Percentiles rank a stretch among this genome's conserved stretches.
Conservation (phyloP, 2,113 vertebrate genomes). For the Eurystomus gularis region DNA sequence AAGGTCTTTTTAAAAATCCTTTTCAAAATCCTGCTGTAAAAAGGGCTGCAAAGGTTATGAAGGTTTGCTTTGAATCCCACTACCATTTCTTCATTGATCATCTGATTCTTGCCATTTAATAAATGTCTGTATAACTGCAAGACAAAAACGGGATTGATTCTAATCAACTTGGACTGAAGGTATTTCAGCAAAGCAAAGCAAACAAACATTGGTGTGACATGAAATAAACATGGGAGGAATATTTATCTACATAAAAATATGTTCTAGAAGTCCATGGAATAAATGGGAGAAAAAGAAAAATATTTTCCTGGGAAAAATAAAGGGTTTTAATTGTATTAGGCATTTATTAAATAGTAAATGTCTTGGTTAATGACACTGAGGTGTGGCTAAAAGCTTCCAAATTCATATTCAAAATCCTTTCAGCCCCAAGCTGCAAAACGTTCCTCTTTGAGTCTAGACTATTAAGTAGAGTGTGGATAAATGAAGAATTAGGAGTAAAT, state of each 20-base stretch:
- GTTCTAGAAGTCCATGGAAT: not conserved
- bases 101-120: constrained; percentile 40
- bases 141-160: constrained; percentile 11
- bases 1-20: constrained; percentile 9
- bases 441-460: not conserved
- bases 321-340: not conserved
- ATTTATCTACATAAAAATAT: not conserved
- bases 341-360: not conserved
- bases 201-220: not conserved
- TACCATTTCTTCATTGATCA: constrained; percentile 34
- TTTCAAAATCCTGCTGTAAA: not conserved
- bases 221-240: not conserved
- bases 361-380: not conserved
- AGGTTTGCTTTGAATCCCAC: constrained; percentile 23
- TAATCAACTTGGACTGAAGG: not conserved
- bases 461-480: not conserved
- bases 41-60: constrained; percentile 43
- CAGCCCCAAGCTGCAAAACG: not conserved
- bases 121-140: not conserved
- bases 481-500: not conserved
- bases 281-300: not conserved
- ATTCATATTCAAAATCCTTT: not conserved
- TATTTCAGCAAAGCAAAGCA: not conserved
- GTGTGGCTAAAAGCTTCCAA: not conserved
- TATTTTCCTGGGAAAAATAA: not conserved